Evolutionary conservation across 2,888 invertebrate species (phyloP).

Genomic region (Drosophila cognata): DNA sequence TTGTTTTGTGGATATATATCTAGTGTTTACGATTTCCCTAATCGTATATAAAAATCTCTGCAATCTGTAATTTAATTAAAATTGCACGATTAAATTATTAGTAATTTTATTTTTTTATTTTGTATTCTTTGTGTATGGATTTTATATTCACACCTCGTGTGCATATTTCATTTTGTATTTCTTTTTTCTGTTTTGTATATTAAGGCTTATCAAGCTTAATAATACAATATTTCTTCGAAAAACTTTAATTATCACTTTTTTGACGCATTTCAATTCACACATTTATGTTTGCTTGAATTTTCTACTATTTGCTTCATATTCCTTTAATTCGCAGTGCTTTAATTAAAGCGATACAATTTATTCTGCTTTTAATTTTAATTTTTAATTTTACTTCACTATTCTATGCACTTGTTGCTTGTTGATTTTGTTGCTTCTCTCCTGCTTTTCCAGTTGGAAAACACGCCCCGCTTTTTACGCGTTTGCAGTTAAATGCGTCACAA

Average conservation of each 20-base stretch:
- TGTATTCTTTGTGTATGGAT: slow-evolving; percentile 36
- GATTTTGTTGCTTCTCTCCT: slow-evolving; percentile 21
- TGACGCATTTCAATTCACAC: slow-evolving; percentile 48
- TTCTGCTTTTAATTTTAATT: slow-evolving; percentile 18
- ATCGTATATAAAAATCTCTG: neutral
- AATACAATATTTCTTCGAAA: slow-evolving; percentile 7
- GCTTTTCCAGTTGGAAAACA: slow-evolving; percentile 53
- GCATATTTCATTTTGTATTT: neutral
- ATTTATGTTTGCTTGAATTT: slow-evolving; percentile 30
- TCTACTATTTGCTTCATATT: slow-evolving; percentile 45
- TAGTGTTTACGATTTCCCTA: neutral
- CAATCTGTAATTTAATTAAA: neutral
- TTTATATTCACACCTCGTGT: neutral
- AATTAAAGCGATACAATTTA: neutral
- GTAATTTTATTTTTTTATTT: neutral
- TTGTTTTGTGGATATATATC: neutral
- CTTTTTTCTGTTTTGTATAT: slow-evolving; percentile 2
- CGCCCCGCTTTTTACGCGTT: slow-evolving; percentile 65
- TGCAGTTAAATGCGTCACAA: slow-evolving; percentile 63
- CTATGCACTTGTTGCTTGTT: slow-evolving; percentile 39
- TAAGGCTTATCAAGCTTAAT: slow-evolving; percentile 16
- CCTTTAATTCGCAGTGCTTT: slow-evolving; percentile 42
- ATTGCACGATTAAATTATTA: neutral
- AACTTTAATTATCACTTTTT: slow-evolving; percentile 51
- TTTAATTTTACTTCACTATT: slow-evolving; percentile 5